A percentile compares a stretch with the other conserved stretches of the same genome.
These are phyloP conservation scores for Dynastes tityus DNA, from an alignment of 2,888 invertebrate species.

Conservation along the genomic window DNA sequence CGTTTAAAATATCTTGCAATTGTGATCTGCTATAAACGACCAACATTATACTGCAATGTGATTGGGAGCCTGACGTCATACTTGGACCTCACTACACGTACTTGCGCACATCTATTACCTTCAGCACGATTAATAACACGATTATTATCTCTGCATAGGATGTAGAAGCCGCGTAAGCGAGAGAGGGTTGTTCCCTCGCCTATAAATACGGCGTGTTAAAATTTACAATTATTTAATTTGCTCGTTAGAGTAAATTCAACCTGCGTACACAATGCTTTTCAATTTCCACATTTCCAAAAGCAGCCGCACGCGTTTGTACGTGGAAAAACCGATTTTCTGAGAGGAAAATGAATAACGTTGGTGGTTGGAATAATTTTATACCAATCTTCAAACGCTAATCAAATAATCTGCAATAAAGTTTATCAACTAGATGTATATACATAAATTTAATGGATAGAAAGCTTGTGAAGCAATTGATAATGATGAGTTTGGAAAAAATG, in stretches of 20 bases:
- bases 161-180: constrained; percentile 4
- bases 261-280: constrained; percentile 22
- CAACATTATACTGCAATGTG: too few relatives aligned
- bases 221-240: constrained; percentile 38
- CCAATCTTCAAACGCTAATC: too few relatives aligned
- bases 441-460: too few relatives aligned
- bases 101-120: constrained; percentile 19
- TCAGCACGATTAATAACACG: constrained; percentile 25
- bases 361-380: too few relatives aligned
- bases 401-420: too few relatives aligned
- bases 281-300: constrained; percentile 17
- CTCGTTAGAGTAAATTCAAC: constrained; percentile 39
- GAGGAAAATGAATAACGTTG: too few relatives aligned
- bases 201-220: constrained; percentile 6
- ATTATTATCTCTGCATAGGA: constrained; percentile 20
- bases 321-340: too few relatives aligned
- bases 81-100: background rate
- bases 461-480: too few relatives aligned
- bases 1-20: too few relatives aligned
- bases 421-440: too few relatives aligned
- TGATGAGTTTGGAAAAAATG: too few relatives aligned
- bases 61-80: background rate
- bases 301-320: background rate
- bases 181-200: constrained; percentile 26
- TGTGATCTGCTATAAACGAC: too few relatives aligned